Percentiles rank a stretch among this genome's conserved stretches.
These are phyloP conservation scores for Pilophorus perplexus DNA, from an alignment of 2,888 invertebrate species.

Conservation along the genomic window DNA sequence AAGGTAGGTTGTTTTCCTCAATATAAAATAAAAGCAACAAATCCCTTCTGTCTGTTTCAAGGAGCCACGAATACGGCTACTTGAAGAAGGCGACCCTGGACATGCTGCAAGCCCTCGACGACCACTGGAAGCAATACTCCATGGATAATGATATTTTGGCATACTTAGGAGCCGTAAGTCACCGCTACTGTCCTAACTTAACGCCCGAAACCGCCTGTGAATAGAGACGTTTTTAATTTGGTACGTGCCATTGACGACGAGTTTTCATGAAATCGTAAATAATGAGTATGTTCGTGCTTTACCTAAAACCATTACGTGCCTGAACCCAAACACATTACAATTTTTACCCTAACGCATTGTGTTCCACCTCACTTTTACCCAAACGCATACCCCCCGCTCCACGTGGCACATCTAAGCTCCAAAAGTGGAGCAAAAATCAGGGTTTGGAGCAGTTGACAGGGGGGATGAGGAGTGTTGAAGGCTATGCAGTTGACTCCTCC, in stretches of 20 bases:
- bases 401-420: no score
- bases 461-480: no score
- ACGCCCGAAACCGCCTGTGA: slow-evolving; percentile 1
- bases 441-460: no score
- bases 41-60: background rate
- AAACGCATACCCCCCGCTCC: no score
- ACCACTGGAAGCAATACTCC: slow-evolving; percentile 16
- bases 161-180: slow-evolving; percentile 4
- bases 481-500: no score
- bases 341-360: no score
- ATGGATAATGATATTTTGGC: slow-evolving; percentile 16
- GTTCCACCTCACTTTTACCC: no score
- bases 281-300: no score
- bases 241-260: background rate
- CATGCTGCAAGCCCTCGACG: slow-evolving; percentile 25
- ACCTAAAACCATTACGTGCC: no score
- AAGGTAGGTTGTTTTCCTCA: background rate
- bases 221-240: slow-evolving; percentile 7
- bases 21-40: background rate
- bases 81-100: slow-evolving; percentile 9
- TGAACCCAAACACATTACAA: no score
- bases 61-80: background rate
- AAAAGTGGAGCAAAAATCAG: no score
- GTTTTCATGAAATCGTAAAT: background rate
- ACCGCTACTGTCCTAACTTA: slow-evolving; percentile 1